Conservation (phyloP, 2,797 vertebrate genomes). For the Chloroceryle amazona region DNA sequence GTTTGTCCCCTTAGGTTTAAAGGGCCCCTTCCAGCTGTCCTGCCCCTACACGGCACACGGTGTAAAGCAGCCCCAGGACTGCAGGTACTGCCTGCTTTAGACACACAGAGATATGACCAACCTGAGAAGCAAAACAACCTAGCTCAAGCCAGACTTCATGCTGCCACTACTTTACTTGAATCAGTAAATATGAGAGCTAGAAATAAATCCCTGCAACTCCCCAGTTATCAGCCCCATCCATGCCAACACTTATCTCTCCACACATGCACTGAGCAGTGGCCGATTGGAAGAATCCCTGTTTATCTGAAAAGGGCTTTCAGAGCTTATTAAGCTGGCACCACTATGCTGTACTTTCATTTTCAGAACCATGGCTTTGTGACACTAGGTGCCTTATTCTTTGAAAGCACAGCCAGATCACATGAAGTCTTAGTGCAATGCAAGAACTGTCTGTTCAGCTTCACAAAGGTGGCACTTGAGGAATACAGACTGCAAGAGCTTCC, state of each 20-base stretch:
- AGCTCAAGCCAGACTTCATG: background rate
- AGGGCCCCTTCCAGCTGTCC: background rate
- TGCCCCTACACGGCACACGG: background rate
- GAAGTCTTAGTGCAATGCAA: background rate
- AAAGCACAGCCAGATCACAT: background rate
- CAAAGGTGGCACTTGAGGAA: background rate
- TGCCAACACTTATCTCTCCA: background rate
- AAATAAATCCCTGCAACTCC: slow-evolving; percentile 52
- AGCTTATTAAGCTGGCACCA: background rate
- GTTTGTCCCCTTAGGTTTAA: background rate
- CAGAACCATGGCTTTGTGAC: fast-evolving
- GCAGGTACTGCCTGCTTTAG: background rate
- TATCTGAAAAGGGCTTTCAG: background rate
- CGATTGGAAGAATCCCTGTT: background rate
- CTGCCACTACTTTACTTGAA: background rate
- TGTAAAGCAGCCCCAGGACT: background rate
- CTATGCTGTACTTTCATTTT: background rate
- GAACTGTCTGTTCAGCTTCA: background rate
- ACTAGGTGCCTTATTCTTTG: background rate
- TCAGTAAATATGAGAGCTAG: background rate
- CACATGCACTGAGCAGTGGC: background rate
- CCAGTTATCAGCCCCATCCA: background rate
- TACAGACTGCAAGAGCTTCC: background rate
- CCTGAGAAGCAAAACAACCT: background rate
- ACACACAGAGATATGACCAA: background rate